phyloP scores from a whole-genome alignment of 2,888 invertebrate species.

The Meloe dianella region DNA sequence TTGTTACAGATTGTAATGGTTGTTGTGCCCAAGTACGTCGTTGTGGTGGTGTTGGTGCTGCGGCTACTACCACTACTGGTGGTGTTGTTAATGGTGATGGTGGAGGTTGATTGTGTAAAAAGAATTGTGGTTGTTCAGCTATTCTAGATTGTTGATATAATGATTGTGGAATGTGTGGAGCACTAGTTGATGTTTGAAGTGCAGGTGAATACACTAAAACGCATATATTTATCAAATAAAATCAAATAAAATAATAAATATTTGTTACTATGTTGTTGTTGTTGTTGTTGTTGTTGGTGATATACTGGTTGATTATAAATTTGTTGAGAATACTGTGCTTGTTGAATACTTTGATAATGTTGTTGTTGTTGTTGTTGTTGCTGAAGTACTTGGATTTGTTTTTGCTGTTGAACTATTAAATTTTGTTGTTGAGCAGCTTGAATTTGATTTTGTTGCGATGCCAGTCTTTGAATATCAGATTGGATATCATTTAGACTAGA shows the following conservation, averaged over 20 bases:
- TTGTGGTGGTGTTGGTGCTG: constrained; percentile 62
- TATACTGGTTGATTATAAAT: constrained; percentile 62
- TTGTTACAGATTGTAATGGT: constrained; percentile 40
- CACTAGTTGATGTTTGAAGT: constrained; percentile 57
- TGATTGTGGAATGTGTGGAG: constrained; percentile 62
- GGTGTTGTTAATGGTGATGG: constrained; percentile 60
- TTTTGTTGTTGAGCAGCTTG: constrained; percentile 69
- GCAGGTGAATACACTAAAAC: constrained; percentile 44
- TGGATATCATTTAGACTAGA: constrained; percentile 93
- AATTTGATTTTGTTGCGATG: constrained; percentile 81
- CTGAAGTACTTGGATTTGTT: constrained; percentile 58
- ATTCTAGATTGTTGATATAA: constrained; percentile 63
- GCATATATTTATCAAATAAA: background rate
- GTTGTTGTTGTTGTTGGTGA: no score
- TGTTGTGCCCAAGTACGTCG: constrained; percentile 70
- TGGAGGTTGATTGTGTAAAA: constrained; percentile 71
- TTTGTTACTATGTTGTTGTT: constrained; percentile 55
- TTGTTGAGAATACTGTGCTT: constrained; percentile 45
- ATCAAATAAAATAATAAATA: background rate
- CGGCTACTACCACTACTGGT: no score
- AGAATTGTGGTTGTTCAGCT: constrained; percentile 70
- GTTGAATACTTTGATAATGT: constrained; percentile 12
- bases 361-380: constrained; percentile 49
- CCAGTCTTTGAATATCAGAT: constrained; percentile 89
- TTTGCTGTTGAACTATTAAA: constrained; percentile 60